Evolutionary conservation across 1,140 invertebrate genomes (phyloP), one percentile per base, ranked within the genome.

Genomic region (Rhagoletis zephyria): DNA sequence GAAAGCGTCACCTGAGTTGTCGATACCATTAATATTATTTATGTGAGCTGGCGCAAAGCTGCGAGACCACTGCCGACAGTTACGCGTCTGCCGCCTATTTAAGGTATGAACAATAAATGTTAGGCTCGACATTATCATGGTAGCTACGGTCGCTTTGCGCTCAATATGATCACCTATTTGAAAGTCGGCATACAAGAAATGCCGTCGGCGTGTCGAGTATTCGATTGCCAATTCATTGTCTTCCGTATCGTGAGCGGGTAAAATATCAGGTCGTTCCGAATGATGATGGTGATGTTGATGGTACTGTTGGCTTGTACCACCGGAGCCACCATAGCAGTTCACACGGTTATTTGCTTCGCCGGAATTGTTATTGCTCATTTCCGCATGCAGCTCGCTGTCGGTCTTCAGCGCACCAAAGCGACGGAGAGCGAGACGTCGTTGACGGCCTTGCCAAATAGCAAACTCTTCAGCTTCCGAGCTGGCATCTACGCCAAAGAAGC

Each of bases 401-500:
- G 87, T 87, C 87, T 90, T 89, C 4, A 93, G 87, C 48, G 89
- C 87, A 3, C 92, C 92, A 86, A 93, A 93, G 10, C 92, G 89
- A 30, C 92, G 89, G 6, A 93, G 87, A 0, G 96, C 95, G 90
- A 96, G 94, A 65, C 96, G 94, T 88, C 95, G 95, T 87, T 96
- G 94, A 87, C 96, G 92, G 87, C 96, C 95, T 85, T 95, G 92
- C 96, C 96, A 96, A 90, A 95, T 91, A 51, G 94, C 92, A 89
- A 94, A 94, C 90, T 96, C 95, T 6, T 94, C 92, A 1, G 94
- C 93, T 90, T 96, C 96, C 2, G 94, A 95, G 87, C 95, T 94
- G 70, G 95, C 94, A 89, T 96, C 95, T 10, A 96, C 95, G 6
- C 96, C 96, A 89, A 96, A 96, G 91, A 96, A 96, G 64, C 94